Evolutionary conservation across 2,113 vertebrate species (phyloP), one percentile per base, ranked within the genome.

Genomic region (Apus apus): DNA sequence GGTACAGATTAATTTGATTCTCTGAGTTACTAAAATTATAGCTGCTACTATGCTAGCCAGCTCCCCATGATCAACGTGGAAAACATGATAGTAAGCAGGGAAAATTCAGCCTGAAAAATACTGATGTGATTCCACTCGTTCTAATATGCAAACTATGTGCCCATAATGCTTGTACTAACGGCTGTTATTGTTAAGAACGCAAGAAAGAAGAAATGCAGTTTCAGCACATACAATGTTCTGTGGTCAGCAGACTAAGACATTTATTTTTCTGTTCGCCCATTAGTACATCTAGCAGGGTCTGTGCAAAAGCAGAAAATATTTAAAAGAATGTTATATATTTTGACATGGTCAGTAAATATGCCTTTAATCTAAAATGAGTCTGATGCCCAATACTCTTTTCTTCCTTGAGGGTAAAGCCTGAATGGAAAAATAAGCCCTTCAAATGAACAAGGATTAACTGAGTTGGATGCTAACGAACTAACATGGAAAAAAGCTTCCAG

Each of bases 271-370:
- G 2, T 90, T 83, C 77, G 77, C 46, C 18, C 48, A 53, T 1
- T 19, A 65, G 54, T 71, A 48, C 27, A 34, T 92, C 61, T 74
- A 78, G 68, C 45, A 86, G 34, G n/a, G 48, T 68, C 61, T 89
- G 72, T 36, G 68, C 68, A 94, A 90, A 93, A 65, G 32, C 73
- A 93, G 54, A 78, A 88, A 68, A 84, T 77, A 81, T 26, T 93
- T 80, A 34, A 84, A 84, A 53, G 26, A 77, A 18, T 45, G 21
- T 94, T 94, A 91, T 38, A 32, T 92, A 96, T 90, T 94, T 95
- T 92, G 68, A 86, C 79, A 78, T 75, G 82, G 79, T 68, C 75
- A 81, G 79, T 92, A 96, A 93, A 78, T 61, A 85, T 29, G 68
- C 67, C 53, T 87, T 90, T 93, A 77, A 71, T 95, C 72, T 91